These are phyloP conservation scores for Puma concolor DNA, from an alignment of 2,113 vertebrate species.

Conservation along the genomic window DNA sequence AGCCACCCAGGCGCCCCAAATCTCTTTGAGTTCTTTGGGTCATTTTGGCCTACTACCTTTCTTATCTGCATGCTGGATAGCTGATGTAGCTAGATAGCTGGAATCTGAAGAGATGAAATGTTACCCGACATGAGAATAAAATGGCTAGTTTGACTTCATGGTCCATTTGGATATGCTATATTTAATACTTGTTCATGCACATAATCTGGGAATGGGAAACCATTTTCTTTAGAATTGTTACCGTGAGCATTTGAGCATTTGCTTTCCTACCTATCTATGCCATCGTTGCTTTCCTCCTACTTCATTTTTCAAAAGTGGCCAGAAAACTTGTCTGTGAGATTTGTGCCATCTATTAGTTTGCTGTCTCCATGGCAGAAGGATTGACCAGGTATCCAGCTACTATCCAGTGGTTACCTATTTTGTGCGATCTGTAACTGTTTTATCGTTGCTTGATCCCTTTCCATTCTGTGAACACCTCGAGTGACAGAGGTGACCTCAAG, in stretches of 20 bases:
- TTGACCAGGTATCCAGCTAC: background rate
- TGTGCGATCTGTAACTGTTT: background rate
- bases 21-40: background rate
- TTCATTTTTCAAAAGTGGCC: background rate
- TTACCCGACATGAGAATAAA: background rate
- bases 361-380: fast-evolving
- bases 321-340: background rate
- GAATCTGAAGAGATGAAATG: background rate
- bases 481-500: background rate
- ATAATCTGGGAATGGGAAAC: background rate
- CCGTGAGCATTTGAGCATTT: background rate
- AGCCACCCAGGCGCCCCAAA: background rate
- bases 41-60: background rate
- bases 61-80: background rate
- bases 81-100: background rate
- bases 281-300: background rate
- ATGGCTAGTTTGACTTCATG: background rate
- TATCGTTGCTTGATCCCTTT: background rate
- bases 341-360: background rate
- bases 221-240: background rate
- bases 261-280: background rate
- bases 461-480: background rate
- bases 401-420: background rate
- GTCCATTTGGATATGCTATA: background rate
- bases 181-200: background rate